Percentiles rank a stretch among this genome's conserved stretches.
phyloP scores from a whole-genome alignment of 2,113 vertebrate species.

The Percina caprodes region DNA sequence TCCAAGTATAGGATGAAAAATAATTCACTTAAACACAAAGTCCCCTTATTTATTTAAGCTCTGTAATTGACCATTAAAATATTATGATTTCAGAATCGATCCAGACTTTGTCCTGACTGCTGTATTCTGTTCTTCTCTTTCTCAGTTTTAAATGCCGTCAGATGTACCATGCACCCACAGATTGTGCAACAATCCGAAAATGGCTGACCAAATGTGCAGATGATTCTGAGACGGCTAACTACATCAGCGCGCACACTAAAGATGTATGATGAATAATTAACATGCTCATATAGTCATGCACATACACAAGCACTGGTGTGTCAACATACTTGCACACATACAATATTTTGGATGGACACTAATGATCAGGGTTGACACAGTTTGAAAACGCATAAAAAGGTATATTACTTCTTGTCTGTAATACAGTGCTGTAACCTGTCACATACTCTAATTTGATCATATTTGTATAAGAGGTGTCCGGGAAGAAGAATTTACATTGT shows the following conservation, averaged over 20 bases:
- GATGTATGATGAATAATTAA: slow-evolving; percentile 86
- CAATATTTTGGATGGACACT: background rate
- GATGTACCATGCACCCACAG: slow-evolving; percentile 99
- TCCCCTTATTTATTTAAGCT: background rate
- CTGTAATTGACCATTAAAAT: background rate
- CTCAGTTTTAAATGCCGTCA: slow-evolving; percentile 98
- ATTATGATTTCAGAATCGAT: background rate
- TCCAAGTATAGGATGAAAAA: background rate
- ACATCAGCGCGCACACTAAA: slow-evolving; percentile 99
- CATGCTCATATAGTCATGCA: no score
- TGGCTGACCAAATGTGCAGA: slow-evolving; percentile 99
- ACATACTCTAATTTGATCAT: background rate
- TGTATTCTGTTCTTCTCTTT: background rate
- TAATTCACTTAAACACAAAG: background rate
- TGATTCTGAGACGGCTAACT: slow-evolving; percentile 99
- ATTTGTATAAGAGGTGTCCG: background rate
- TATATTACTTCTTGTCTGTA: background rate
- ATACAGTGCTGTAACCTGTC: background rate
- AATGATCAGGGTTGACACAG: background rate
- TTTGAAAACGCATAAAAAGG: background rate
- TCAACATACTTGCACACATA: background rate
- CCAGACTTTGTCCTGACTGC: background rate
- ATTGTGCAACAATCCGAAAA: slow-evolving; percentile 98
- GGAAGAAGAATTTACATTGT: no score
- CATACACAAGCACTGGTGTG: background rate